Conservation (phyloP, 2,888 invertebrate genomes). For the Philopedon plagiatum region DNA sequence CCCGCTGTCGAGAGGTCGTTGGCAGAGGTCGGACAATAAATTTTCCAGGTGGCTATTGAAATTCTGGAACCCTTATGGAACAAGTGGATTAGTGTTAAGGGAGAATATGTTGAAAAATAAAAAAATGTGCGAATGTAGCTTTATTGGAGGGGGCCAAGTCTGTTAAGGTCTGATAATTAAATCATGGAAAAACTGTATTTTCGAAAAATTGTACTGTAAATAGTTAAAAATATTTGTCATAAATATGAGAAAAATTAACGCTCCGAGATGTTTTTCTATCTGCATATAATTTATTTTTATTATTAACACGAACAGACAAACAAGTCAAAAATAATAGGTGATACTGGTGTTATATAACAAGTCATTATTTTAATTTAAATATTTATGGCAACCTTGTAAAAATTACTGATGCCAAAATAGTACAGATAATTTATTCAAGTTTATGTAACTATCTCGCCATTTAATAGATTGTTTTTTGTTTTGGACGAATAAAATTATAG, state of each 20-base stretch:
- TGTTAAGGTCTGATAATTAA: too few species aligned
- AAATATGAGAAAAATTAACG: background rate
- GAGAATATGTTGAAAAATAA: too few species aligned
- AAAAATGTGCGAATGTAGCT: too few species aligned
- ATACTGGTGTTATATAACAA: conserved; percentile 16
- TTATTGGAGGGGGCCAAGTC: too few species aligned
- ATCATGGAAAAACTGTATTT: too few species aligned
- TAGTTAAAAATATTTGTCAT: background rate
- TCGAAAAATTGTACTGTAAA: too few species aligned
- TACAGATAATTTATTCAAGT: conserved; percentile 17
- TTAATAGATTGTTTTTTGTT: conserved; percentile 10
- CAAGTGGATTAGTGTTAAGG: too few species aligned
- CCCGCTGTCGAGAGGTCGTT: too few species aligned
- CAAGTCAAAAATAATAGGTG: conserved; percentile 14
- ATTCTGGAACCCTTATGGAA: too few species aligned
- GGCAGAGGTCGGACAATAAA: too few species aligned
- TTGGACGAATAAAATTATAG: background rate
- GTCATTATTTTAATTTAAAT: conserved; percentile 20
- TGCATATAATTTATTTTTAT: conserved; percentile 5
- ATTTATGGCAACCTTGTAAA: conserved; percentile 22
- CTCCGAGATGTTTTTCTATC: background rate
- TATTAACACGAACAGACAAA: conserved; percentile 10
- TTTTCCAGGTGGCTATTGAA: too few species aligned
- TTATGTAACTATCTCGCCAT: conserved; percentile 10
- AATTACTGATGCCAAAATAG: conserved; percentile 22